phyloP scores from a whole-genome alignment of 2,113 vertebrate species.

The Sphyrna mokarran region DNA sequence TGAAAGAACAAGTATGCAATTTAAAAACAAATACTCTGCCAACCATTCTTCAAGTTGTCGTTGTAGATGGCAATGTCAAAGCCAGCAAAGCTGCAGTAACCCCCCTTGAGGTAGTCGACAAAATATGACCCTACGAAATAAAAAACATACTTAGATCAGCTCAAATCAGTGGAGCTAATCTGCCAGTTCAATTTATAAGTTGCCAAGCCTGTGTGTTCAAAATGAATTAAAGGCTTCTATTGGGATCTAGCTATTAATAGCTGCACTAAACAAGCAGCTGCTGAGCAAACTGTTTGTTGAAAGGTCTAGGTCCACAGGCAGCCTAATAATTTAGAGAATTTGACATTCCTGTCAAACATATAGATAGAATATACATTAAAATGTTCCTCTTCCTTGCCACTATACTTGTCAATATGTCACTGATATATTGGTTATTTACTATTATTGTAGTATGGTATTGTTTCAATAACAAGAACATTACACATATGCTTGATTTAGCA shows the following conservation, averaged over 20 bases:
- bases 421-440: not conserved
- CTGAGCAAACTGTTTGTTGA: slow-evolving; percentile 3
- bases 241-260: slow-evolving; percentile 24
- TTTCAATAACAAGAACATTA: not conserved
- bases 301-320: not conserved
- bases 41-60: not conserved
- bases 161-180: not conserved
- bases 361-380: not conserved
- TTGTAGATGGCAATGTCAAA: not conserved
- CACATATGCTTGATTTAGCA: not conserved
- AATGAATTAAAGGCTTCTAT: not conserved
- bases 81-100: not conserved
- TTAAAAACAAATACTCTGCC: slow-evolving; percentile 11
- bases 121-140: not conserved
- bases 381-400: not conserved
- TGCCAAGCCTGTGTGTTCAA: not conserved
- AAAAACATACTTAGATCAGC: not conserved
- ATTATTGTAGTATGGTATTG: not conserved
- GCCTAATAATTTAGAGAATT: not conserved
- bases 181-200: slow-evolving; percentile 11
- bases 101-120: not conserved
- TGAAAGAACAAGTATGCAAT: not conserved
- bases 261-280: not conserved
- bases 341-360: not conserved
- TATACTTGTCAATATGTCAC: too few relatives aligned